Percentiles rank a stretch among this genome's conserved stretches.
Evolutionary conservation across 2,797 vertebrate species (phyloP).

Genomic region (Cottoperca gobio): DNA sequence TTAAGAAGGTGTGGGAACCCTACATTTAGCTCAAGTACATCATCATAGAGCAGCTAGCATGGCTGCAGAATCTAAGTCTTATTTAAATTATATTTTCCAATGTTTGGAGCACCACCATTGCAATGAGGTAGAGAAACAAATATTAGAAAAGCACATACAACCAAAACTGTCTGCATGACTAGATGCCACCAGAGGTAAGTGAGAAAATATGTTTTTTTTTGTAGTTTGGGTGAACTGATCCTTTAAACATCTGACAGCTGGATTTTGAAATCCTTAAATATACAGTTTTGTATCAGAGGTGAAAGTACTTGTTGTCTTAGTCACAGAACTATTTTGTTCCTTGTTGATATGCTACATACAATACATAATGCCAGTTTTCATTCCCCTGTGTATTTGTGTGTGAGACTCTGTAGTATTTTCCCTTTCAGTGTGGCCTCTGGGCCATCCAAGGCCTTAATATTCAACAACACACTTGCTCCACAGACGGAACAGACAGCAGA

Average conservation of each 20-base stretch:
- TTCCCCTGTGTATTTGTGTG: background rate
- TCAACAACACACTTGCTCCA: conserved; percentile 52
- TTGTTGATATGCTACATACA: conserved; percentile 11
- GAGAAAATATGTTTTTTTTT: background rate
- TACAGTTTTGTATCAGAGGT: background rate
- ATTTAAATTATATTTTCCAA: background rate
- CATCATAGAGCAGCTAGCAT: background rate
- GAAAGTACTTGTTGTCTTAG: conserved; percentile 25
- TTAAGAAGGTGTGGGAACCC: too few relatives aligned
- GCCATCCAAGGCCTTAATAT: conserved; percentile 78
- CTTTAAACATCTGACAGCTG: conserved; percentile 16
- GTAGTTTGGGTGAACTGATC: conserved; percentile 26
- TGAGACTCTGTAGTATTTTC: conserved; percentile 40
- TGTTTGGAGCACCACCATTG: background rate
- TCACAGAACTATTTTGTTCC: conserved; percentile 22
- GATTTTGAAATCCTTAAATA: background rate
- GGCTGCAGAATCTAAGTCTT: background rate
- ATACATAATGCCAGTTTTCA: conserved; percentile 7
- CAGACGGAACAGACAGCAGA: conserved; percentile 47
- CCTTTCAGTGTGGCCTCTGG: conserved; percentile 68
- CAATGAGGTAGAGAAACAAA: background rate
- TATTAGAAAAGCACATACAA: background rate
- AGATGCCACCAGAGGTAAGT: background rate
- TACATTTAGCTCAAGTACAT: background rate
- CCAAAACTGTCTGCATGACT: background rate